A percentile compares a stretch with the other conserved stretches of the same genome.
These are phyloP conservation scores for Echiichthys vipera DNA, from an alignment of 2,797 vertebrate species.

Conservation along the genomic window DNA sequence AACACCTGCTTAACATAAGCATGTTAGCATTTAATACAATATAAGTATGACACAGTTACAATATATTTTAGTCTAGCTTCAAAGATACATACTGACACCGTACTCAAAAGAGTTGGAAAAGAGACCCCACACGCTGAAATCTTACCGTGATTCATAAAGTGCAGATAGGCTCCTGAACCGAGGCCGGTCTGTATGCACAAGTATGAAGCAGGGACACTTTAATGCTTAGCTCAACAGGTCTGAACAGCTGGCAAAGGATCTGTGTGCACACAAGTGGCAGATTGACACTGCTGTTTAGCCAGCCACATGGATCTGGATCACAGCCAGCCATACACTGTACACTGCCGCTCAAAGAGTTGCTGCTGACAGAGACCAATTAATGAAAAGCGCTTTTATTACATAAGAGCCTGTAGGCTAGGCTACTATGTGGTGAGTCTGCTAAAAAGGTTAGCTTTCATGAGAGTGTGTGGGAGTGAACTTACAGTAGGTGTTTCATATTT, in stretches of 20 bases:
- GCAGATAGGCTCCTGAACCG: too few relatives aligned
- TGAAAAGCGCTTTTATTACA: slow-evolving; percentile 8
- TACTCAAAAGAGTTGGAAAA: background rate
- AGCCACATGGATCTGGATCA: background rate
- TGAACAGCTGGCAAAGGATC: slow-evolving; percentile 6
- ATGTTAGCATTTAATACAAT: slow-evolving; percentile 15
- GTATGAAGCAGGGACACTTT: background rate
- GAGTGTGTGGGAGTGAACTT: background rate
- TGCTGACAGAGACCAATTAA: background rate
- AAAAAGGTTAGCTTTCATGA: background rate
- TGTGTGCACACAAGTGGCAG: slow-evolving; percentile 2
- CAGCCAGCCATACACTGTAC: background rate
- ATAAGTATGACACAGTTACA: background rate
- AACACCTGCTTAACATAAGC: background rate
- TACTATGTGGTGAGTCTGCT: background rate
- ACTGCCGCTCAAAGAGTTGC: background rate
- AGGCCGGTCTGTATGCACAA: too few relatives aligned
- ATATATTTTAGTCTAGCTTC: slow-evolving; percentile 2
- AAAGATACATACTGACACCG: background rate
- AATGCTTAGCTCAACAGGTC: slow-evolving; percentile 25
- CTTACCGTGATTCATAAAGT: too few relatives aligned
- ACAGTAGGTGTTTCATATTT: background rate
- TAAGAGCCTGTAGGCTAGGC: background rate
- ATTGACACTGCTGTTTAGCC: slow-evolving; percentile 1
- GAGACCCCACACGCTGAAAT: background rate